Conservation (phyloP, 2,797 vertebrate genomes). For the Melanogrammus aeglefinus region DNA sequence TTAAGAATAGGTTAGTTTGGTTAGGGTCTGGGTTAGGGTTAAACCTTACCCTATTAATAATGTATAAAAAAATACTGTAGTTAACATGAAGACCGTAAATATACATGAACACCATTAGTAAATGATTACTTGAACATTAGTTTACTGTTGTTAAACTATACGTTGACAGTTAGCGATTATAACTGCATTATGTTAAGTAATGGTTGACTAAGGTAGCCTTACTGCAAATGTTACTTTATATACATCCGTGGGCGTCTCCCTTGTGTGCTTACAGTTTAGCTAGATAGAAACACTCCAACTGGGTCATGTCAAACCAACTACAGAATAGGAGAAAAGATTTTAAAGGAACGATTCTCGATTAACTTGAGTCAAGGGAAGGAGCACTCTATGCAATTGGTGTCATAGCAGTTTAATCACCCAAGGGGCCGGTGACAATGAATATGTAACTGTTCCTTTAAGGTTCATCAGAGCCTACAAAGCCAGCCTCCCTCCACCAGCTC, state of each 20-base stretch:
- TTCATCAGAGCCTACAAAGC: too few species aligned
- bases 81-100: too few species aligned
- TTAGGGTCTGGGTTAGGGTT: too few species aligned
- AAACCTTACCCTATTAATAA: too few species aligned
- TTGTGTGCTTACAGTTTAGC: not conserved
- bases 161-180: too few species aligned
- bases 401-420: not conserved
- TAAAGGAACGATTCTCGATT: not conserved
- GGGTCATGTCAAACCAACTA: not conserved
- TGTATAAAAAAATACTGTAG: too few species aligned
- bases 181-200: too few species aligned
- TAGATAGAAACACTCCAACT: not conserved
- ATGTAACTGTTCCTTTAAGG: not conserved
- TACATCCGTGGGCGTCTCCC: conserved; percentile 38
- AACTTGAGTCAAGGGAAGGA: not conserved
- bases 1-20: too few species aligned
- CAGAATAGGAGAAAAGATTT: not conserved
- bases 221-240: not conserved
- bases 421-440: not conserved
- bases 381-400: not conserved
- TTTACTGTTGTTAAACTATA: too few species aligned
- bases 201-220: too few species aligned
- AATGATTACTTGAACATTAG: too few species aligned
- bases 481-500: not conserved
- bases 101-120: too few species aligned